phyloP scores from a whole-genome alignment of 1,140 invertebrate genomes.

The Conus ventricosus region DNA sequence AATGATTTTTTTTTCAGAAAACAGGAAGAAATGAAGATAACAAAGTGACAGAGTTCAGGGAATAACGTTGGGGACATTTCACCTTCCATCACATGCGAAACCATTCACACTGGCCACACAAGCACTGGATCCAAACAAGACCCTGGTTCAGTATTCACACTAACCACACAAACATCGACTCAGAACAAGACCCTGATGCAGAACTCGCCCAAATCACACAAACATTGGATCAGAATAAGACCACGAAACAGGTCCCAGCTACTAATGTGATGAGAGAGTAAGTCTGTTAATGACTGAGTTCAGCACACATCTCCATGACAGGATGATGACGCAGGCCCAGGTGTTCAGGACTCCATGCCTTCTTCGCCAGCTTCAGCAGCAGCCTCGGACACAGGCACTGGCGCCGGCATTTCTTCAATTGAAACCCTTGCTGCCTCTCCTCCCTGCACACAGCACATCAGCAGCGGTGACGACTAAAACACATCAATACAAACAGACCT shows the following conservation, averaged over 20 bases:
- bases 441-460: conserved; percentile 2
- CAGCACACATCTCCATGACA: neutral
- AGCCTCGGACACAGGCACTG: conserved; percentile 23
- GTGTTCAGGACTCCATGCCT: conserved; percentile 31
- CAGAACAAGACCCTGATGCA: no score
- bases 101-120: no score
- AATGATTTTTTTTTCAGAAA: no score
- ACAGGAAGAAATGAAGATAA: no score
- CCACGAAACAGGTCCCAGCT: neutral
- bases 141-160: no score
- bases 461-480: neutral
- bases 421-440: neutral
- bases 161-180: no score
- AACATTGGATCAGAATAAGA: neutral
- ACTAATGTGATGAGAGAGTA: neutral
- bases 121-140: no score
- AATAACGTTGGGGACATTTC: no score
- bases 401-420: neutral
- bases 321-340: neutral
- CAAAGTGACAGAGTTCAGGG: no score
- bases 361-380: conserved; percentile 9
- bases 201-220: neutral
- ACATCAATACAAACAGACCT: neutral
- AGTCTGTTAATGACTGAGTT: neutral
- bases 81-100: no score